These are phyloP conservation scores for Archocentrus centrarchus DNA, from an alignment of 2,113 vertebrate genomes.

Conservation along the genomic window DNA sequence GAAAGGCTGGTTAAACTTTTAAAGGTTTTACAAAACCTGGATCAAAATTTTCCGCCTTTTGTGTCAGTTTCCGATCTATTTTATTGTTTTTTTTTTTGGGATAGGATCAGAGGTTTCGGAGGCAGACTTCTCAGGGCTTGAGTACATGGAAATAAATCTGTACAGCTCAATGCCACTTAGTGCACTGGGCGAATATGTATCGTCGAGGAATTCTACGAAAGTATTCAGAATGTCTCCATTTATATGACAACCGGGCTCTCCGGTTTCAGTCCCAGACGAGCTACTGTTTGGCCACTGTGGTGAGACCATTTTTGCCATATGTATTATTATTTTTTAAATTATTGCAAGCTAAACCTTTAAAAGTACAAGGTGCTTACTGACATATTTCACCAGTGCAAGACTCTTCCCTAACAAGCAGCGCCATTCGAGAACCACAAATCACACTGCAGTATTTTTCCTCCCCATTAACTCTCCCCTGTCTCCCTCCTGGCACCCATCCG, in stretches of 20 bases:
- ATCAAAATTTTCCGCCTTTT: not conserved
- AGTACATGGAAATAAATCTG: not conserved
- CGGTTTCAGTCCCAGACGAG: not conserved
- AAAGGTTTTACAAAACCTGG: not conserved
- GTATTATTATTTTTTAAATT: slow-evolving; percentile 11
- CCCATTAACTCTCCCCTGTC: slow-evolving; percentile 25
- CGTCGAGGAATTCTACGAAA: not conserved
- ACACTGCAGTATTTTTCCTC: slow-evolving; percentile 30
- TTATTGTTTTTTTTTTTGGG: not conserved
- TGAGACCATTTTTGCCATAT: not conserved
- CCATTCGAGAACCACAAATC: slow-evolving; percentile 57
- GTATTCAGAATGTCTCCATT: not conserved
- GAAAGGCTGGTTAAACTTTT: not conserved
- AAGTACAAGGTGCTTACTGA: slow-evolving; percentile 12
- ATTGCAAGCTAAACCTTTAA: slow-evolving; percentile 2
- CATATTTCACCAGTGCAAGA: slow-evolving; percentile 14
- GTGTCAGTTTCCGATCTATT: not conserved
- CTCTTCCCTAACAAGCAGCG: slow-evolving; percentile 41
- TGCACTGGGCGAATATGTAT: not conserved
- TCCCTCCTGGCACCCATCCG: slow-evolving; percentile 48
- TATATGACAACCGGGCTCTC: not conserved
- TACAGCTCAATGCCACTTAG: not conserved
- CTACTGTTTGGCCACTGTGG: slow-evolving; percentile 2
- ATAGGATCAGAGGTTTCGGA: not conserved
- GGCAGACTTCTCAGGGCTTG: not conserved